Percentiles rank a stretch among this genome's conserved stretches.
Conservation (phyloP, 2,888 invertebrate genomes). For the Nephrotoma appendiculata region DNA sequence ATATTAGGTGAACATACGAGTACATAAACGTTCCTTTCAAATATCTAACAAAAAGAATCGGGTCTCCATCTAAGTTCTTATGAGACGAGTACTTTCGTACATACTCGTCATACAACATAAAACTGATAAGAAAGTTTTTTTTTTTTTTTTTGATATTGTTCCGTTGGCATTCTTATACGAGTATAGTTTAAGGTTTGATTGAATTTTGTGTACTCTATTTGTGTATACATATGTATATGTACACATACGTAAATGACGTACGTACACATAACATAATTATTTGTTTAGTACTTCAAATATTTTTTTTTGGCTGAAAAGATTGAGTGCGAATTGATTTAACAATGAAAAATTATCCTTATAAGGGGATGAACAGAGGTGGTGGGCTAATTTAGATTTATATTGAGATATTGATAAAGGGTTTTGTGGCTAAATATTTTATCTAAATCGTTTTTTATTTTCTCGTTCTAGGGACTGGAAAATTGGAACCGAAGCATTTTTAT, state of each 20-base stretch:
- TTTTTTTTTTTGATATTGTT: background rate
- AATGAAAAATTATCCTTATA: background rate
- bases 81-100: background rate
- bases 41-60: background rate
- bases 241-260: background rate
- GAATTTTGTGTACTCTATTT: background rate
- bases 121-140: background rate
- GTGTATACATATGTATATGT: background rate
- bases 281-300: background rate
- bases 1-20: background rate
- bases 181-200: background rate
- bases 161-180: background rate
- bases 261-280: background rate
- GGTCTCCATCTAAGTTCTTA: background rate
- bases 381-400: background rate
- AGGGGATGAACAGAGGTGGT: background rate
- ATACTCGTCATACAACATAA: background rate
- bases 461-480: background rate
- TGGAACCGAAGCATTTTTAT: too few species aligned
- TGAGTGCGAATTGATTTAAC: background rate
- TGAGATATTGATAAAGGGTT: background rate
- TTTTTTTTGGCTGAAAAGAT: background rate
- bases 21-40: background rate
- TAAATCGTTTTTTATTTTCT: background rate
- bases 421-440: background rate